A percentile compares a stretch with the other conserved stretches of the same genome.
phyloP scores from a whole-genome alignment of 2,888 invertebrate species.

The Anorthoa munda region DNA sequence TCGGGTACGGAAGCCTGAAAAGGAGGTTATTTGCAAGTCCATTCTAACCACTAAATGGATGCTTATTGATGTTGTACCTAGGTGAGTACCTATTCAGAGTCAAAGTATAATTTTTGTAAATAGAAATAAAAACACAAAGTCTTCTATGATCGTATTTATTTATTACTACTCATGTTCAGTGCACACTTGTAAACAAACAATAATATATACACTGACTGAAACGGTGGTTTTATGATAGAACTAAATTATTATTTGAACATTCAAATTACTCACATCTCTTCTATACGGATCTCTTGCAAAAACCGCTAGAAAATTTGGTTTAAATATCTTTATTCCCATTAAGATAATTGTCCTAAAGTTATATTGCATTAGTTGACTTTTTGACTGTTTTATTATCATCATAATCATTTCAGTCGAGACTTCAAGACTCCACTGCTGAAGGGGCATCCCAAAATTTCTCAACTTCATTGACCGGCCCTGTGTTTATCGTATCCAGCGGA shows the following conservation, averaged over 20 bases:
- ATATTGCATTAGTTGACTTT: too few relatives aligned
- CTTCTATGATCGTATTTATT: slow-evolving; percentile 67
- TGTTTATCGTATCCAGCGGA: neutral
- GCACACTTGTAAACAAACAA: slow-evolving; percentile 67
- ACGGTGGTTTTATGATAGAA: slow-evolving; percentile 16
- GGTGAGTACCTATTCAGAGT: too few relatives aligned
- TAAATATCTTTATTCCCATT: too few relatives aligned
- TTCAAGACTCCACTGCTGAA: neutral
- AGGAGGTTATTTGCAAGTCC: neutral
- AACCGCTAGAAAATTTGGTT: neutral
- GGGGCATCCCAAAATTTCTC: too few relatives aligned
- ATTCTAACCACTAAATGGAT: neutral
- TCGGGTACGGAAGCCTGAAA: too few relatives aligned
- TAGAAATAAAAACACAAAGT: slow-evolving; percentile 50
- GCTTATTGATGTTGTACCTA: neutral
- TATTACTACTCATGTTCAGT: slow-evolving; percentile 70
- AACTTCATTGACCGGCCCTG: too few relatives aligned
- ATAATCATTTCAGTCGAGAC: neutral
- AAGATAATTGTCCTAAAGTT: too few relatives aligned
- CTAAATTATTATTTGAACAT: neutral
- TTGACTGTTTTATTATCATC: too few relatives aligned
- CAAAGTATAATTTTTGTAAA: too few relatives aligned
- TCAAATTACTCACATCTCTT: too few relatives aligned
- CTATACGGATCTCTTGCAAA: neutral
- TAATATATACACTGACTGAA: slow-evolving; percentile 21